Conservation (phyloP, 2,113 vertebrate genomes). For the Turdus rufiventris region DNA sequence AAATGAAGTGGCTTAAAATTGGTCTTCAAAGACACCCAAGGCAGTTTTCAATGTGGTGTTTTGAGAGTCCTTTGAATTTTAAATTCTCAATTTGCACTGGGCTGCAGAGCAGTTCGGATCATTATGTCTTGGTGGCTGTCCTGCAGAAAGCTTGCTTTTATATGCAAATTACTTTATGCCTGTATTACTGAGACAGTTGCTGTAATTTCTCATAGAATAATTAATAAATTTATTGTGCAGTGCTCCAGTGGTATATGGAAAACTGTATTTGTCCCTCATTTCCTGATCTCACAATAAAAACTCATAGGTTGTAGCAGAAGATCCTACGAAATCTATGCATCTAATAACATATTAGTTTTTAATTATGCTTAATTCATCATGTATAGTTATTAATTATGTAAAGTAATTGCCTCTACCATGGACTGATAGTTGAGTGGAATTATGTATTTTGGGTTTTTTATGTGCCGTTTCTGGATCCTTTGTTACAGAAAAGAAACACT, state of each 20-base stretch:
- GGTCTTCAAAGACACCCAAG: background rate
- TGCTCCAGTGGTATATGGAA: background rate
- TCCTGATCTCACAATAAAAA: background rate
- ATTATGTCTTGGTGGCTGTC: background rate
- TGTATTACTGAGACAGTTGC: background rate
- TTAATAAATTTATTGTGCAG: background rate
- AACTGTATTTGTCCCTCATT: background rate
- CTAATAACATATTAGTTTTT: background rate
- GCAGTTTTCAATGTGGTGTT: background rate
- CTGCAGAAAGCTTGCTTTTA: background rate
- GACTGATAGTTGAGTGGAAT: background rate
- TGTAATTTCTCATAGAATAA: background rate
- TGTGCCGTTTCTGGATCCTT: background rate
- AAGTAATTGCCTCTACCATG: background rate
- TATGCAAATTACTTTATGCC: background rate
- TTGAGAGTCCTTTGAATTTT: background rate
- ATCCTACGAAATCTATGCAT: background rate
- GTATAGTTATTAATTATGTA: background rate
- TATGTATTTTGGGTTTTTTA: rapidly evolving
- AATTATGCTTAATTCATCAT: background rate
- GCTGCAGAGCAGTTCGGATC: background rate
- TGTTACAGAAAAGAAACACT: rapidly evolving
- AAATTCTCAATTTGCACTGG: background rate
- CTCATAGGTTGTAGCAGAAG: background rate
- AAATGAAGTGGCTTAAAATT: background rate